phyloP scores from a whole-genome alignment of 2,797 vertebrate genomes.

The Heliangelus exortis region DNA sequence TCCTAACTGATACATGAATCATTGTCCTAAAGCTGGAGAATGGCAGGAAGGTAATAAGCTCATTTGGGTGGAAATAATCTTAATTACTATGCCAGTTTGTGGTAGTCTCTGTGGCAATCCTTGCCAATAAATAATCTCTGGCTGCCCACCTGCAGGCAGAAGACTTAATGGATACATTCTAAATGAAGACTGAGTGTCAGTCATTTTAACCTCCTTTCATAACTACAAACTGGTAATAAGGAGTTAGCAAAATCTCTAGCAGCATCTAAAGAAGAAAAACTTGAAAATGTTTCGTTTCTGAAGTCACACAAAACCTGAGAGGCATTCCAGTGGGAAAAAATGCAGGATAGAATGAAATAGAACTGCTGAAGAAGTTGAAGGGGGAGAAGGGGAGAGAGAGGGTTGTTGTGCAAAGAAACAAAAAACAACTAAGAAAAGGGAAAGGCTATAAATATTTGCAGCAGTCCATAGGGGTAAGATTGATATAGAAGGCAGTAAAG shows the following conservation, averaged over 20 bases:
- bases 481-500: not conserved
- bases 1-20: not conserved
- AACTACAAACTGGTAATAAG: not conserved
- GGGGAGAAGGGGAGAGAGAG: no score
- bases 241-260: not conserved
- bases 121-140: not conserved
- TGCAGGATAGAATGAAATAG: not conserved
- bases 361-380: not conserved
- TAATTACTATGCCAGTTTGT: not conserved
- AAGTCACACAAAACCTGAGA: not conserved
- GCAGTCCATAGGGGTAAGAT: not conserved
- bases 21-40: not conserved
- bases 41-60: not conserved
- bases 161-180: not conserved
- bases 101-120: not conserved
- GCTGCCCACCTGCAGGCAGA: not conserved
- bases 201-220: not conserved
- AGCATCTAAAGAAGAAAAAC: not conserved
- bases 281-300: not conserved
- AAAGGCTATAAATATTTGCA: not conserved
- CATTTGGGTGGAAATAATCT: conserved; percentile 16
- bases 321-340: not conserved
- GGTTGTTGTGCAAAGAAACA: not conserved
- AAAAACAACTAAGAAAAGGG: not conserved
- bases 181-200: not conserved